Conservation (phyloP, 2,888 invertebrate genomes). For the Nycteola revayana region DNA sequence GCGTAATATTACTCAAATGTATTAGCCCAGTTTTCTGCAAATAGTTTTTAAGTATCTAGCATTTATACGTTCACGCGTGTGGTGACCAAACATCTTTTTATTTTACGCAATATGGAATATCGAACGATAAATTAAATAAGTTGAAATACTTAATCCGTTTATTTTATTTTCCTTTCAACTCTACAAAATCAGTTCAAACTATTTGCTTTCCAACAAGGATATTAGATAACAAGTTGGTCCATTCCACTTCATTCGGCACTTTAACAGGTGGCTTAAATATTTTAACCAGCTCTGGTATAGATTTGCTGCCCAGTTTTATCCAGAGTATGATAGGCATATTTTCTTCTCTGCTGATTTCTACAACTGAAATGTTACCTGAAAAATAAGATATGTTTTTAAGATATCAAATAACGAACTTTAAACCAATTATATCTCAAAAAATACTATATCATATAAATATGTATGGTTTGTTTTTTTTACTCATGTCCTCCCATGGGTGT, state of each 20-base stretch:
- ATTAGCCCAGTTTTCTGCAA: conserved; percentile 51
- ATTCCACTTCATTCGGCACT: conserved; percentile 57
- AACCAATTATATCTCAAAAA: no score
- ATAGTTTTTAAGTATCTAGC: conserved; percentile 55
- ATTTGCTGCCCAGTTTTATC: conserved; percentile 58
- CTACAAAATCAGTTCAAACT: conserved; percentile 32
- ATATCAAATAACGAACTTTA: no score
- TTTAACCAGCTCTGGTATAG: conserved; percentile 56
- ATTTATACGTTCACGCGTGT: conserved; percentile 67
- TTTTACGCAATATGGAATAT: conserved; percentile 64
- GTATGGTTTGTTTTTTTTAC: no score
- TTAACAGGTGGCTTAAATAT: conserved; percentile 63
- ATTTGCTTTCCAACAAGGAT: conserved; percentile 69
- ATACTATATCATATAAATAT: no score
- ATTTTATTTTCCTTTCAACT: conserved; percentile 33
- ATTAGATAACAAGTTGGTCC: conserved; percentile 66
- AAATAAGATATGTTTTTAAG: no score
- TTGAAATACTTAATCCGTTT: conserved; percentile 39
- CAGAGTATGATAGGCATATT: conserved; percentile 48
- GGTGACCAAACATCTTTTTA: conserved; percentile 66
- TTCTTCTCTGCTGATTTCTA: conserved; percentile 46
- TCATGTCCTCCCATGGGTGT: no score
- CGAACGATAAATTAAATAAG: conserved; percentile 64
- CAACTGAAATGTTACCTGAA: conserved; percentile 63
- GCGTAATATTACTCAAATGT: conserved; percentile 33